These are phyloP conservation scores for Salmo trutta DNA, from an alignment of 2,797 vertebrate genomes.

Conservation along the genomic window DNA sequence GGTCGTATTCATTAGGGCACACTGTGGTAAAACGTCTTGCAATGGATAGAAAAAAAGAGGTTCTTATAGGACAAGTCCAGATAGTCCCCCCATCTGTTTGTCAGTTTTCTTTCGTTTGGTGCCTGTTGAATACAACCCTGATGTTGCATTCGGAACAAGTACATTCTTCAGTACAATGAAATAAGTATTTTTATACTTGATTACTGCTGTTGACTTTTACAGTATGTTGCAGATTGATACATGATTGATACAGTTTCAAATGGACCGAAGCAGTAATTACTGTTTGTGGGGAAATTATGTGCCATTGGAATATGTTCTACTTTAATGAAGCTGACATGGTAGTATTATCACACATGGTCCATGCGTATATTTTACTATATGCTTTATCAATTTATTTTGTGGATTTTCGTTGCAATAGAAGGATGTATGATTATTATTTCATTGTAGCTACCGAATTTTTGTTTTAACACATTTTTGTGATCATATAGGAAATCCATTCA, in stretches of 20 bases:
- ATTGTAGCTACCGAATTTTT: background rate
- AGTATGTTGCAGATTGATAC: slow-evolving; percentile 4
- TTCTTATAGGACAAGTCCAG: background rate
- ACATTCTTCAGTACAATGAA: slow-evolving; percentile 19
- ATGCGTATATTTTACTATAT: slow-evolving; percentile 13
- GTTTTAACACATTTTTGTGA: slow-evolving; percentile 16
- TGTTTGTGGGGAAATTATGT: slow-evolving; percentile 29
- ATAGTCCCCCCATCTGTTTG: background rate
- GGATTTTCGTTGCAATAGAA: background rate
- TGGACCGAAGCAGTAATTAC: background rate
- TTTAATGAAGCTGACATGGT: slow-evolving; percentile 15
- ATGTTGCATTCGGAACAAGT: background rate
- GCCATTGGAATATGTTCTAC: slow-evolving; percentile 33
- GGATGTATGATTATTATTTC: background rate
- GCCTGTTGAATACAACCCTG: background rate
- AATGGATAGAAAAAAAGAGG: background rate
- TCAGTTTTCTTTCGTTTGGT: background rate
- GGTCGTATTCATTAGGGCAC: background rate
- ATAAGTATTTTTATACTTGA: slow-evolving; percentile 1
- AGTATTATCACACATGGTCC: background rate
- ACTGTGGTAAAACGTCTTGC: background rate
- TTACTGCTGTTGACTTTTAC: background rate
- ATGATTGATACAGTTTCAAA: background rate
- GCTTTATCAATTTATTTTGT: slow-evolving; percentile 9
- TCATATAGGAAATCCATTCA: background rate